Evolutionary conservation across 2,797 vertebrate species (phyloP).

Genomic region (Adrianichthys oophorus): DNA sequence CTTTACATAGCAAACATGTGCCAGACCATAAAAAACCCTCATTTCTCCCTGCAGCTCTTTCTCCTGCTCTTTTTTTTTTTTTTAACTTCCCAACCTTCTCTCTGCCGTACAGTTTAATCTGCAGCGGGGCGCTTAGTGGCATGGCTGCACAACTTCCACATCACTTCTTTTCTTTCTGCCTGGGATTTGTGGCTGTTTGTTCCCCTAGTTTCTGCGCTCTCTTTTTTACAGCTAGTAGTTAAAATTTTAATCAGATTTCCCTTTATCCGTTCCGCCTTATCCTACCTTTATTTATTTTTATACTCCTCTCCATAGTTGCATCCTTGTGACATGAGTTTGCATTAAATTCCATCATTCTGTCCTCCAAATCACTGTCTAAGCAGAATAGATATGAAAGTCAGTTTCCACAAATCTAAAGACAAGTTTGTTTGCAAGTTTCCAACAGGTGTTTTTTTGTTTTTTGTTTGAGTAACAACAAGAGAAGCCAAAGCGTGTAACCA

Average conservation of each 20-base stretch:
- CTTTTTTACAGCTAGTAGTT: slow-evolving; percentile 23
- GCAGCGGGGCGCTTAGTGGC: slow-evolving; percentile 63
- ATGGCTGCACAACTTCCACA: slow-evolving; percentile 68
- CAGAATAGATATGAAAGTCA: slow-evolving; percentile 14
- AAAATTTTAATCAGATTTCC: background rate
- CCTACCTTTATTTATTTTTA: slow-evolving; percentile 12
- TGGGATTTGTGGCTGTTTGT: slow-evolving; percentile 57
- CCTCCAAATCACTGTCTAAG: slow-evolving; percentile 39
- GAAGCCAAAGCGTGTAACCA: slow-evolving; percentile 17
- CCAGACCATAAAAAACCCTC: slow-evolving; percentile 66
- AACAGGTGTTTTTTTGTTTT: slow-evolving; percentile 12
- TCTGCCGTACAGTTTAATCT: slow-evolving; percentile 67
- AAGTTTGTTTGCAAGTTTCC: background rate
- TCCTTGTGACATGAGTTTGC: slow-evolving; percentile 42
- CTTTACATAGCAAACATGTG: slow-evolving; percentile 59
- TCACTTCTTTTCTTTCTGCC: slow-evolving; percentile 55
- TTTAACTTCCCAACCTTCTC: slow-evolving; percentile 29
- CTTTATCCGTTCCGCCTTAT: background rate
- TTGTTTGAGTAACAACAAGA: slow-evolving; percentile 16
- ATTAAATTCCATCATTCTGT: slow-evolving; percentile 39
- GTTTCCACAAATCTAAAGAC: slow-evolving; percentile 20
- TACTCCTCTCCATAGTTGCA: slow-evolving; percentile 6
- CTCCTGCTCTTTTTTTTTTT: slow-evolving; percentile 29
- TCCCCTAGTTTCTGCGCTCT: slow-evolving; percentile 18
- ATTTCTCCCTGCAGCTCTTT: slow-evolving; percentile 57